Evolutionary conservation across 2,113 vertebrate species (phyloP).

Genomic region (Neogale vison): DNA sequence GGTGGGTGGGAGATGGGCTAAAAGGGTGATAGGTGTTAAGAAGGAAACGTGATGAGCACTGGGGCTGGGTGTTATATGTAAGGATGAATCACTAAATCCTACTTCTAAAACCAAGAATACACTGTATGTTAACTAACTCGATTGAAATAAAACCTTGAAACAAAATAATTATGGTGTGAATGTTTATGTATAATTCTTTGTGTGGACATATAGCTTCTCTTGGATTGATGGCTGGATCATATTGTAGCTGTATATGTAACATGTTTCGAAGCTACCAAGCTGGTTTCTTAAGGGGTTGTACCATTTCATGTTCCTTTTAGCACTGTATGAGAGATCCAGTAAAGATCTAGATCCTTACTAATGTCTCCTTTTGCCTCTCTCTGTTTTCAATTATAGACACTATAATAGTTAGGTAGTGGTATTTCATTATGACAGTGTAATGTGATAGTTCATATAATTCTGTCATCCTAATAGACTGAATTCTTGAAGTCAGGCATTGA

Average conservation of each 20-base stretch:
- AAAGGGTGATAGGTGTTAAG: background rate
- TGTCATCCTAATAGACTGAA: background rate
- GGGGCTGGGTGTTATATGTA: background rate
- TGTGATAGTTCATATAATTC: background rate
- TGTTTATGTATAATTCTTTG: background rate
- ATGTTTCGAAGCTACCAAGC: background rate
- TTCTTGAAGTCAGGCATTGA: background rate
- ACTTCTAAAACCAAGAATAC: background rate
- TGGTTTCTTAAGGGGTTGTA: background rate
- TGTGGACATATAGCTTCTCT: background rate
- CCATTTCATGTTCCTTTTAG: background rate
- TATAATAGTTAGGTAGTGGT: background rate
- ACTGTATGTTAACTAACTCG: background rate
- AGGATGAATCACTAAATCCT: background rate
- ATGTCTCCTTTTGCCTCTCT: background rate
- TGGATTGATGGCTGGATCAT: background rate
- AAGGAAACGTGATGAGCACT: background rate
- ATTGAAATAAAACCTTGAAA: background rate
- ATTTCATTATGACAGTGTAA: background rate
- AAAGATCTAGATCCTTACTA: background rate
- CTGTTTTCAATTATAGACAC: background rate
- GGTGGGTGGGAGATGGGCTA: background rate
- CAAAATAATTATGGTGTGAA: background rate
- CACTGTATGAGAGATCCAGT: background rate
- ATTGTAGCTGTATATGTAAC: background rate